Evolutionary conservation across 2,888 invertebrate species (phyloP), one percentile per base, ranked within the genome.

Genomic region (Frankliniella fusca): DNA sequence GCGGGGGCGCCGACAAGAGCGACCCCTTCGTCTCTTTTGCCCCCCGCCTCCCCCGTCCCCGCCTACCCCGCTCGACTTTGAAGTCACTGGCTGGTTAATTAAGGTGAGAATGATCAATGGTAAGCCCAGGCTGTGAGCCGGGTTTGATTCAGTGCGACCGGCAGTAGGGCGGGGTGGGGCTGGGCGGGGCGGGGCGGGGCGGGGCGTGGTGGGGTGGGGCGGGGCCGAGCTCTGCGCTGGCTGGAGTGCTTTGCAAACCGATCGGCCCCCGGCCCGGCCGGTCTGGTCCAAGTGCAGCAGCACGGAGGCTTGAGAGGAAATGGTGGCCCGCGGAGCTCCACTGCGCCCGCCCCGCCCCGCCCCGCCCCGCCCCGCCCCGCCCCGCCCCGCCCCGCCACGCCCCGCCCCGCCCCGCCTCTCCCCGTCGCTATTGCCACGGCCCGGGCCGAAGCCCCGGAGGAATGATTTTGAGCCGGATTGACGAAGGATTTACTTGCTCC

Each of bases 41-140:
- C 38, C 15, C 61, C 61, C 0, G 12, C 61, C n/a, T 11, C 61
- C 18, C 61, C 61, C 70, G 2, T 5, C 38, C 38, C 38, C 38
- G 38, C 38, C 38, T 2, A 38, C 38, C 38, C 38, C 38, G 38
- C 38, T 5, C 38, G 38, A 38, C 70, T 76, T 76, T 76, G 70
- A 76, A 76, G 70, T 76, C 27, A 12, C 70, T 5, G 38, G 38
- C 38, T 27, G 70, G 70, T 76, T 76, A 76, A 76, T 76, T 76
- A 76, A 76, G 27, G 70, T 23, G 70, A 27, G 70, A 76, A 23
- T 76, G 70, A 76, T 76, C 70, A 76, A 76, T 76, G 70, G 61
- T 61, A 61, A 76, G 70, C 70, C 70, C 18, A 18, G 61, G 20
- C 20, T 61, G 61, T 18, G 61, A 38, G 38, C 38, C 54, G 15